Evolutionary conservation across 2,888 invertebrate genomes (phyloP).

Genomic region (Sinopyrophorus schimmeli): DNA sequence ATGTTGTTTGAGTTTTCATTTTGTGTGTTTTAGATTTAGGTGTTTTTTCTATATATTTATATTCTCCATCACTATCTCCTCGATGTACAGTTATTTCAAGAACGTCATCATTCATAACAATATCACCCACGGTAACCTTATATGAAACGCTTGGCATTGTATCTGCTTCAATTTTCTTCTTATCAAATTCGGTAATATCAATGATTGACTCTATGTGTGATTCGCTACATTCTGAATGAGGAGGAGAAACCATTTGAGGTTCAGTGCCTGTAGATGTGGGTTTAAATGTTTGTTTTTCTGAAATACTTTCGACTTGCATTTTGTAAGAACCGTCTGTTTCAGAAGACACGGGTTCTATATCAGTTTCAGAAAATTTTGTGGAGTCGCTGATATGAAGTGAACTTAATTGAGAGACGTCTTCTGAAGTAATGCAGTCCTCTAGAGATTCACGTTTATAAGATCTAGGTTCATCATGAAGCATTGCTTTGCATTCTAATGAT

Average conservation of each 20-base stretch:
- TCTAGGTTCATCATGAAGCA: neutral
- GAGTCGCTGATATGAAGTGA: slow-evolving; percentile 41
- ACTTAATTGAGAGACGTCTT: slow-evolving; percentile 39
- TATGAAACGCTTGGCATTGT: slow-evolving; percentile 11
- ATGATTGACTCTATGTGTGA: slow-evolving; percentile 46
- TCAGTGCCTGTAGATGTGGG: slow-evolving; percentile 17
- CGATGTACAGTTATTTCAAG: slow-evolving; percentile 53
- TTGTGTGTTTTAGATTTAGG: slow-evolving; percentile 6
- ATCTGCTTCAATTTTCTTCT: slow-evolving; percentile 12
- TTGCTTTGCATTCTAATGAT: no score
- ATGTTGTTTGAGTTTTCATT: slow-evolving; percentile 6
- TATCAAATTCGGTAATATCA: slow-evolving; percentile 35
- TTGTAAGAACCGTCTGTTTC: slow-evolving; percentile 48
- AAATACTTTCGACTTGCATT: slow-evolving; percentile 40
- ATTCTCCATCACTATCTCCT: slow-evolving; percentile 20
- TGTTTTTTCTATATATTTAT: neutral
- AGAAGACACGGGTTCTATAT: slow-evolving; percentile 48
- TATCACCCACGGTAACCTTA: slow-evolving; percentile 44
- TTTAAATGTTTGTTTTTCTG: slow-evolving; percentile 36
- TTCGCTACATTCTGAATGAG: slow-evolving; percentile 44
- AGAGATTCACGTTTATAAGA: slow-evolving; percentile 15
- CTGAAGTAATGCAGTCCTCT: slow-evolving; percentile 29
- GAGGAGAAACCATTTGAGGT: slow-evolving; percentile 39
- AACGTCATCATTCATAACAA: slow-evolving; percentile 55
- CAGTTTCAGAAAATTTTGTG: slow-evolving; percentile 47